Conservation (phyloP, 2,113 vertebrate genomes). For the Pygoscelis antarcticus region DNA sequence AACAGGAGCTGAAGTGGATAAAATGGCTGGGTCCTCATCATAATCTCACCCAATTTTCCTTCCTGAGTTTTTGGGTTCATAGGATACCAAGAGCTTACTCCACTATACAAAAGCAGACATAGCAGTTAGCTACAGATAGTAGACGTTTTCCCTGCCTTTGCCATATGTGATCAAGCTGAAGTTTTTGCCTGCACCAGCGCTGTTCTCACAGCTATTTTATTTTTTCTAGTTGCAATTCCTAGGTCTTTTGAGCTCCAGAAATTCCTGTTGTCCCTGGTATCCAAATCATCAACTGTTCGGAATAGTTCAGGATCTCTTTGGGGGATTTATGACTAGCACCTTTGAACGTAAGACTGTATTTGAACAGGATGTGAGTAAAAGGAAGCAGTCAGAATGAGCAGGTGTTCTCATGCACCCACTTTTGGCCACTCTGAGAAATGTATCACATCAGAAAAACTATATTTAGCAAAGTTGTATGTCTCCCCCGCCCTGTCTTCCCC, state of each 20-base stretch:
- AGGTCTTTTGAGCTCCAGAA: background rate
- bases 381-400: slow-evolving; percentile 68
- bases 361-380: slow-evolving; percentile 78
- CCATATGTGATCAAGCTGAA: background rate
- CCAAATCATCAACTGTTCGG: background rate
- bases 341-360: background rate
- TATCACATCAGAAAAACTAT: slow-evolving; percentile 38
- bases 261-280: background rate
- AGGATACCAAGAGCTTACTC: background rate
- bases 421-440: slow-evolving; percentile 48
- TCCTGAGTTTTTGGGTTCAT: background rate
- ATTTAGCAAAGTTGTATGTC: slow-evolving; percentile 56
- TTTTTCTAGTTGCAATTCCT: background rate
- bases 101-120: background rate
- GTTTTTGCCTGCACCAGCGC: background rate
- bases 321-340: background rate
- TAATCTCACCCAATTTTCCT: background rate
- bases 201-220: background rate
- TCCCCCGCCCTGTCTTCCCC: background rate
- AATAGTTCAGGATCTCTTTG: slow-evolving; percentile 8
- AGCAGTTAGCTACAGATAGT: background rate
- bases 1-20: background rate
- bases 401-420: slow-evolving; percentile 42
- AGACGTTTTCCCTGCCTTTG: background rate
- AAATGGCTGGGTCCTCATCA: background rate